These are phyloP conservation scores for Drosophila mulleri DNA, from an alignment of 2,888 invertebrate species.

Conservation along the genomic window DNA sequence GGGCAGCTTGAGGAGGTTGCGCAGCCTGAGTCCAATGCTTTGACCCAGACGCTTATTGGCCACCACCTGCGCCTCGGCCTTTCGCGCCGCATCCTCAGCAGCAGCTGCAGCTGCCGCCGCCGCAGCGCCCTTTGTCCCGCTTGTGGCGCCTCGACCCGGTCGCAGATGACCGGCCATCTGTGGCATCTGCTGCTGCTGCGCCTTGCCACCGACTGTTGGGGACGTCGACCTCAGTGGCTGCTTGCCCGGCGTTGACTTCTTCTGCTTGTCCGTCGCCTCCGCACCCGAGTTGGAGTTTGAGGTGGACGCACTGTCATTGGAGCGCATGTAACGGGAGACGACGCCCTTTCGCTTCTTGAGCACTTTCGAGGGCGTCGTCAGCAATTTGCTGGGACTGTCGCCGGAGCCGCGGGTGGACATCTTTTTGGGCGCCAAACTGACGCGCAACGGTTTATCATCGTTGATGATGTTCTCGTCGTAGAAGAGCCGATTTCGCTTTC, in stretches of 20 bases:
- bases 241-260: slow-evolving; percentile 31
- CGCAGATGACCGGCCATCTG: slow-evolving; percentile 3
- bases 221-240: slow-evolving; percentile 16
- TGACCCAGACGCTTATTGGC: slow-evolving; percentile 95
- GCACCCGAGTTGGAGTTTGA: slow-evolving; percentile 27
- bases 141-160: slow-evolving; percentile 13
- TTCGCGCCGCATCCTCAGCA: slow-evolving; percentile 43
- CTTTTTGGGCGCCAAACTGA: slow-evolving; percentile 85
- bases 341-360: slow-evolving; percentile 85
- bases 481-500: slow-evolving; percentile 95
- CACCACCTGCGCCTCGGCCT: slow-evolving; percentile 86
- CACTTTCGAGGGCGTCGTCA: slow-evolving; percentile 85
- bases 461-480: slow-evolving; percentile 95
- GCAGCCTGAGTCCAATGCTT: slow-evolving; percentile 93
- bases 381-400: slow-evolving; percentile 47
- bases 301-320: slow-evolving; percentile 60
- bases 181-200: slow-evolving; percentile 13
- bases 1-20: slow-evolving; percentile 97
- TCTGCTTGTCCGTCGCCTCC: slow-evolving; percentile 33
- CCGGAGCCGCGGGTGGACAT: slow-evolving; percentile 41
- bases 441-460: slow-evolving; percentile 90
- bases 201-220: not conserved
- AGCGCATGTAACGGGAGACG: slow-evolving; percentile 84
- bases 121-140: slow-evolving; percentile 21
- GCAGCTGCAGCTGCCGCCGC: slow-evolving; percentile 41